These are phyloP conservation scores for Drosophila helvetica DNA, from an alignment of 2,888 invertebrate genomes.

Conservation along the genomic window DNA sequence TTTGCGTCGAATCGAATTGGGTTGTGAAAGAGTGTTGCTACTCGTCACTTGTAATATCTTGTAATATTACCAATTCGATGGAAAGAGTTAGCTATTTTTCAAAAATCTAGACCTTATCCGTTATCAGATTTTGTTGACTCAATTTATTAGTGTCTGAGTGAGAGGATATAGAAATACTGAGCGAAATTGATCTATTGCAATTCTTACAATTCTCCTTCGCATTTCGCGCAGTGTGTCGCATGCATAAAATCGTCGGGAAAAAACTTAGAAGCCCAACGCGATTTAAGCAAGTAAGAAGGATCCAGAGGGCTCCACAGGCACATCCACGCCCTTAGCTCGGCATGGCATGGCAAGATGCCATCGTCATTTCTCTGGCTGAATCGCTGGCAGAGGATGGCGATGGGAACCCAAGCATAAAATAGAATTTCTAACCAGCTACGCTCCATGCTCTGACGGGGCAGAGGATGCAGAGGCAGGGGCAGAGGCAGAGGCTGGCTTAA, in stretches of 20 bases:
- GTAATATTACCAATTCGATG: background rate
- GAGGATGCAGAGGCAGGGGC: slow-evolving; percentile 11
- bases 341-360: slow-evolving; percentile 75
- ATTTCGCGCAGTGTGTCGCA: slow-evolving; percentile 50
- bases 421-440: slow-evolving; percentile 64
- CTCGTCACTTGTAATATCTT: no score
- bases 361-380: slow-evolving; percentile 54
- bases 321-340: slow-evolving; percentile 50
- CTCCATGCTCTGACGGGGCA: slow-evolving; percentile 19
- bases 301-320: slow-evolving; percentile 43
- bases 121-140: background rate
- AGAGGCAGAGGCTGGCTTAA: slow-evolving; percentile 37
- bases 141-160: no score
- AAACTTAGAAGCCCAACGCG: slow-evolving; percentile 56
- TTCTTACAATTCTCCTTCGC: background rate
- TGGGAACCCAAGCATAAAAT: slow-evolving; percentile 70
- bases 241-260: slow-evolving; percentile 61
- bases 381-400: slow-evolving; percentile 46
- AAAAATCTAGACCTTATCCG: background rate
- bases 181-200: background rate
- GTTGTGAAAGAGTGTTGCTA: background rate
- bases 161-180: background rate
- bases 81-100: background rate
- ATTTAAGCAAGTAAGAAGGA: slow-evolving; percentile 45
- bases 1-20: background rate